A percentile compares a stretch with the other conserved stretches of the same genome.
Conservation (phyloP, 2,888 invertebrate species). For the Cephonodes hylas region DNA sequence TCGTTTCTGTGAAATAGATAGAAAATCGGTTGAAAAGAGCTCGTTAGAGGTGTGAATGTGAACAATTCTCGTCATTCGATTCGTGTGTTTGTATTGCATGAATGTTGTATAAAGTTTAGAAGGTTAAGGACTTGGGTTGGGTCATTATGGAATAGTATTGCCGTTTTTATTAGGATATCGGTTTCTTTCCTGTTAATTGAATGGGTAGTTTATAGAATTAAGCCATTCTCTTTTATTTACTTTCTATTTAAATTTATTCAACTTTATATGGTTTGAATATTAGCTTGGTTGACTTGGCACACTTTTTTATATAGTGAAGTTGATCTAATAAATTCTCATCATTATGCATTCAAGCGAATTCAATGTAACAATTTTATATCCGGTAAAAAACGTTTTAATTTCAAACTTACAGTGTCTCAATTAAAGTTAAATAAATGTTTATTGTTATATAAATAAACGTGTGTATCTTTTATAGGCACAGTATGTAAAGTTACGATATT, state of each 20-base stretch:
- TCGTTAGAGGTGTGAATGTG: constrained; percentile 4
- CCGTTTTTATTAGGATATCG: not conserved
- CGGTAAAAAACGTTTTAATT: no score
- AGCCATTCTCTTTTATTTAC: not conserved
- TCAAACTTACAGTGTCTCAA: no score
- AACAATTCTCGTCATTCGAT: not conserved
- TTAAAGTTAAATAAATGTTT: no score
- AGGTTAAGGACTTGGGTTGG: not conserved
- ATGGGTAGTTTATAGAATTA: not conserved
- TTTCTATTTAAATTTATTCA: constrained; percentile 14
- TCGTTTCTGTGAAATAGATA: constrained; percentile 3
- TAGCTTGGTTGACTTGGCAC: not conserved
- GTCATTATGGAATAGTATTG: not conserved
- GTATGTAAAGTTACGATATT: no score
- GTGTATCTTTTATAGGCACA: no score
- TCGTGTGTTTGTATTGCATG: not conserved
- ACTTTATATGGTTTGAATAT: not conserved
- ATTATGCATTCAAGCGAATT: no score
- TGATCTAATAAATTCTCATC: no score
- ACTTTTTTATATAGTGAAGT: not conserved
- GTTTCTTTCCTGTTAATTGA: not conserved
- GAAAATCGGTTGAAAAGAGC: constrained; percentile 4
- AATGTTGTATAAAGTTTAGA: not conserved
- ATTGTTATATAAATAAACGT: no score
- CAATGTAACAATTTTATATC: no score